These are phyloP conservation scores for Ophraella communa DNA, from an alignment of 2,888 invertebrate species.

Conservation along the genomic window DNA sequence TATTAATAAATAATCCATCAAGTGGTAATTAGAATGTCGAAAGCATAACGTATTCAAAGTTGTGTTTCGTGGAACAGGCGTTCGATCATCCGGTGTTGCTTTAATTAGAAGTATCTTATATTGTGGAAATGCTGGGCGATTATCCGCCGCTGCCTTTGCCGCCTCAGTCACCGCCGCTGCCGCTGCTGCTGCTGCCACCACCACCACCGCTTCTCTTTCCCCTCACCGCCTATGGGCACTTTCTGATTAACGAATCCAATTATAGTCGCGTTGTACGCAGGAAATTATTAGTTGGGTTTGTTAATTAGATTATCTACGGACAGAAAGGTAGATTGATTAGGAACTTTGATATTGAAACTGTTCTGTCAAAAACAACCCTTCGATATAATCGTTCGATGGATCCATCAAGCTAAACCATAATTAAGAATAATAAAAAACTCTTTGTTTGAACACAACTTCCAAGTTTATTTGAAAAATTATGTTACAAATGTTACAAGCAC, in stretches of 20 bases:
- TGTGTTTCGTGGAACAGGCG: conserved; percentile 33
- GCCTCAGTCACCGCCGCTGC: not conserved
- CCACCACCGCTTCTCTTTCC: too few relatives aligned
- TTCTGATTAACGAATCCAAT: conserved; percentile 61
- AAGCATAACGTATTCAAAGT: conserved; percentile 33
- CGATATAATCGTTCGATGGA: conserved; percentile 21
- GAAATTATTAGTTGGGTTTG: conserved; percentile 60
- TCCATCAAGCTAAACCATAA: conserved; percentile 7
- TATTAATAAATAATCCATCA: conserved; percentile 34
- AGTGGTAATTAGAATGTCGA: conserved; percentile 34
- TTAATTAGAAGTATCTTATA: conserved; percentile 53
- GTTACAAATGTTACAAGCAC: too few relatives aligned
- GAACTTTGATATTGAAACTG: conserved; percentile 27
- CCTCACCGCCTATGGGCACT: conserved; percentile 49
- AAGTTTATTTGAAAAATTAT: too few relatives aligned
- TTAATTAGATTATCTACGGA: conserved; percentile 58
- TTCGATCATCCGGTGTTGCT: conserved; percentile 42
- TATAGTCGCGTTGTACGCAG: conserved; percentile 60
- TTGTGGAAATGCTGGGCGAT: conserved; percentile 55
- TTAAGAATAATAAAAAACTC: too few relatives aligned
- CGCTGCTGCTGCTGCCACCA: too few relatives aligned
- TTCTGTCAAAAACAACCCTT: conserved; percentile 20
- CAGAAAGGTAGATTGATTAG: conserved; percentile 48
- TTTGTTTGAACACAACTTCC: too few relatives aligned
- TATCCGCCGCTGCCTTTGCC: conserved; percentile 56